These are phyloP conservation scores for Dynastes maya DNA, from an alignment of 2,888 invertebrate genomes.

Conservation along the genomic window DNA sequence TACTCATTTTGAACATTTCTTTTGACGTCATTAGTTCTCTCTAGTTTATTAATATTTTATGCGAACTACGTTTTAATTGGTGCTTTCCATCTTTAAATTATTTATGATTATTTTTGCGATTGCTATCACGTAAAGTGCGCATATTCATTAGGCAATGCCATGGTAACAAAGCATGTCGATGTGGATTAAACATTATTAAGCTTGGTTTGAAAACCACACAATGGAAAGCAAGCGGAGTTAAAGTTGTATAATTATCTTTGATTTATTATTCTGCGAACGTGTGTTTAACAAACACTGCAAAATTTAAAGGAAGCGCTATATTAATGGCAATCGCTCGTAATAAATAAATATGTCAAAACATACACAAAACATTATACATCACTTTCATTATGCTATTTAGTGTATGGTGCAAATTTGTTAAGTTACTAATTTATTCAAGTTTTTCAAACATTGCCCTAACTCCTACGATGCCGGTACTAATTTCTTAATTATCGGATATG, in stretches of 20 bases:
- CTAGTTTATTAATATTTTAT: background rate
- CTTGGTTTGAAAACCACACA: background rate
- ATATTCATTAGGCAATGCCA: background rate
- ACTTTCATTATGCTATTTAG: too few relatives aligned
- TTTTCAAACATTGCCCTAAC: too few relatives aligned
- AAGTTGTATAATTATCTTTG: background rate
- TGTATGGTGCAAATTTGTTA: too few relatives aligned
- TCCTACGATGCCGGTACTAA: background rate
- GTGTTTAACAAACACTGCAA: background rate
- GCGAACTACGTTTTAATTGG: background rate
- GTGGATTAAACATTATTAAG: constrained; percentile 2
- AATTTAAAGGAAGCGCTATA: background rate
- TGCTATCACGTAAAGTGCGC: background rate
- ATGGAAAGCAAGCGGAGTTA: constrained; percentile 10
- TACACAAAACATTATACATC: too few relatives aligned
- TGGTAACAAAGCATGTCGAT: constrained; percentile 18
- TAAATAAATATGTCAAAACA: too few relatives aligned
- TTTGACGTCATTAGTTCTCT: too few relatives aligned
- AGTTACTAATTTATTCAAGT: too few relatives aligned
- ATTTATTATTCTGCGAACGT: background rate
- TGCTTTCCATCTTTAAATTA: background rate
- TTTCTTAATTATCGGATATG: background rate
- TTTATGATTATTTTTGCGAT: background rate
- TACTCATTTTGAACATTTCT: too few relatives aligned
- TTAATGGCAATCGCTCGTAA: background rate